phyloP scores from a whole-genome alignment of 2,888 invertebrate species.

The Drosophila hamatofila region DNA sequence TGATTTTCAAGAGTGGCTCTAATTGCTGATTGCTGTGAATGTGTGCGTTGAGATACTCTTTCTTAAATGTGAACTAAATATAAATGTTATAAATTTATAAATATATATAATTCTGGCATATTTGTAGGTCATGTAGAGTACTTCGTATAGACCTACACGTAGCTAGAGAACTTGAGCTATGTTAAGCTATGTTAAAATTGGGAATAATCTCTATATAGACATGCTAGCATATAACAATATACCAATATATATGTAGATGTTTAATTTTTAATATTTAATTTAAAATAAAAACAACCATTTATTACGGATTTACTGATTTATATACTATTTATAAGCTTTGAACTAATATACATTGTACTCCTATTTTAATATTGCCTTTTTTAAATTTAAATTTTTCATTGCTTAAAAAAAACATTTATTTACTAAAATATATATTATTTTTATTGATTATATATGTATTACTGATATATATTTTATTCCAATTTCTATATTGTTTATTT shows the following conservation, averaged over 20 bases:
- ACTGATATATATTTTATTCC: no score
- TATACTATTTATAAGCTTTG: no score
- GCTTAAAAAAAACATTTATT: no score
- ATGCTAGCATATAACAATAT: neutral
- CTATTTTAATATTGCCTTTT: no score
- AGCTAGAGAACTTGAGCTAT: neutral
- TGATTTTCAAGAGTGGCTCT: neutral
- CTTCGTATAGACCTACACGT: neutral
- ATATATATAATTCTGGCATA: neutral
- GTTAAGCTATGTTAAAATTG: neutral
- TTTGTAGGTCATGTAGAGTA: neutral
- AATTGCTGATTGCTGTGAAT: neutral
- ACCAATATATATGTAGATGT: neutral
- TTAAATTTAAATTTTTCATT: no score
- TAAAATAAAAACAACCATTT: no score
- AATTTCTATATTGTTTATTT: no score
- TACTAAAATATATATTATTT: no score
- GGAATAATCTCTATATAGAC: neutral
- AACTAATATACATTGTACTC: no score
- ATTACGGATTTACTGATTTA: no score
- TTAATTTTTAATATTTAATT: no score
- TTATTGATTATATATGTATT: no score
- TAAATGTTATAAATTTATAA: neutral
- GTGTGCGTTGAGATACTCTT: neutral
- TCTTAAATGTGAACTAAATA: neutral